Conservation (phyloP, 2,888 invertebrate genomes). For the Alcis repandata region DNA sequence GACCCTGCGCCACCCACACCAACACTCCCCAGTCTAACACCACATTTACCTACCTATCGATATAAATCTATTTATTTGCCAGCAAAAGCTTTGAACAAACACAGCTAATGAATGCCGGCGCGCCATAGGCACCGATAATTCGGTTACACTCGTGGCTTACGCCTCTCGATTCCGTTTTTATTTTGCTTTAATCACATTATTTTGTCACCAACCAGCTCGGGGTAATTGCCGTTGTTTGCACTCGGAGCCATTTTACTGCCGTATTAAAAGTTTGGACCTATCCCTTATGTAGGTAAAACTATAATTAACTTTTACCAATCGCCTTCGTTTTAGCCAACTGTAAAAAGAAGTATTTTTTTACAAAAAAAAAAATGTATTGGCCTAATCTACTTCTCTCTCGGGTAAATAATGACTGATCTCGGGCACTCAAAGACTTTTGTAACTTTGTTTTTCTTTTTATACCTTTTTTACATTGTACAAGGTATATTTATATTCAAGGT, state of each 20-base stretch:
- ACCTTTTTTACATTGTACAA: too few relatives aligned
- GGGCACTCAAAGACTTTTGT: too few relatives aligned
- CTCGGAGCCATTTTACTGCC: not conserved
- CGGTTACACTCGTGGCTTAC: constrained; percentile 68
- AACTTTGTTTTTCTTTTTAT: too few relatives aligned
- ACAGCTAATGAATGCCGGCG: constrained; percentile 72
- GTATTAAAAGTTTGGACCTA: not conserved
- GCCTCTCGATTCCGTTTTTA: constrained; percentile 41
- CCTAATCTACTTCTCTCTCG: too few relatives aligned
- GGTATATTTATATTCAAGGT: too few relatives aligned
- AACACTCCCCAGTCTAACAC: too few relatives aligned
- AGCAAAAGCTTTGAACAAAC: constrained; percentile 73
- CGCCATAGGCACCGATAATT: constrained; percentile 60
- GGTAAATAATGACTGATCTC: too few relatives aligned
- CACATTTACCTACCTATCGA: constrained; percentile 44
- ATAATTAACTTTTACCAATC: not conserved
- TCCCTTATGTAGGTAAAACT: too few relatives aligned
- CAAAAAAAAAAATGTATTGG: too few relatives aligned
- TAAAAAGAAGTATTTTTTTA: too few relatives aligned
- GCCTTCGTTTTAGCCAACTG: too few relatives aligned
- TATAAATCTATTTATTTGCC: constrained; percentile 71
- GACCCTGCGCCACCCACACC: too few relatives aligned
- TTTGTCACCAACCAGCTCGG: constrained; percentile 36
- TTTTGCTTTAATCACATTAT: constrained; percentile 46
- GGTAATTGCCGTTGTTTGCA: constrained; percentile 36